phyloP scores from a whole-genome alignment of 1,140 invertebrate genomes.

The Drosophila nigrodunni region DNA sequence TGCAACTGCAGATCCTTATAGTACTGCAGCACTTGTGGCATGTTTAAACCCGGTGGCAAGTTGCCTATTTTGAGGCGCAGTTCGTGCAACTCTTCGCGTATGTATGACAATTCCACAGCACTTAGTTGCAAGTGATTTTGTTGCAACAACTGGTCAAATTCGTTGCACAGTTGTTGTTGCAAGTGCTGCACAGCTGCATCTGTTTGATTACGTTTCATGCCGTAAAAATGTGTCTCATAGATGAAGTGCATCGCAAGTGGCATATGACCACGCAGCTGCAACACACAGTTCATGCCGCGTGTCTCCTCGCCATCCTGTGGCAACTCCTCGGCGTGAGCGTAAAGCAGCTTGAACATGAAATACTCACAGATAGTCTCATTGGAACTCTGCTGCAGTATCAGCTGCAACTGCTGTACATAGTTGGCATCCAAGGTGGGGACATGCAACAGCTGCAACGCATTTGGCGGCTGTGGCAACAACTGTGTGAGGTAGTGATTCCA shows the following conservation, averaged over 20 bases:
- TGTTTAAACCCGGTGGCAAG: conserved; percentile 30
- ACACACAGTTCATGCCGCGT: conserved; percentile 37
- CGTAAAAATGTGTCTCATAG: conserved; percentile 54
- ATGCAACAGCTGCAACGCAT: conserved; percentile 43
- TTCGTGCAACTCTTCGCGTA: conserved; percentile 43
- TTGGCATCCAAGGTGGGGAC: conserved; percentile 29
- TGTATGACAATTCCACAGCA: conserved; percentile 31
- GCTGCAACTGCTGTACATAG: conserved; percentile 51
- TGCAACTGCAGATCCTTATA: conserved; percentile 46
- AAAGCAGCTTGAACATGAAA: conserved; percentile 69
- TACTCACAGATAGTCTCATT: conserved; percentile 69
- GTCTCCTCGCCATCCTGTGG: conserved; percentile 20
- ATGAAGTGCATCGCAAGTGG: conserved; percentile 59
- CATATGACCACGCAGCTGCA: conserved; percentile 57
- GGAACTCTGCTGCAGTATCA: conserved; percentile 34
- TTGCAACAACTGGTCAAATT: conserved; percentile 43
- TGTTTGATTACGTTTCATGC: conserved; percentile 14
- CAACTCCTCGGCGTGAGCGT: conserved; percentile 47
- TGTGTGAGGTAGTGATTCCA: conserved; percentile 55
- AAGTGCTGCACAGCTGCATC: conserved; percentile 41
- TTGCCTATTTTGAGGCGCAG: conserved; percentile 67
- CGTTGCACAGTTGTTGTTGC: conserved; percentile 20
- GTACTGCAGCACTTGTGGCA: conserved; percentile 29
- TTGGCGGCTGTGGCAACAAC: conserved; percentile 10
- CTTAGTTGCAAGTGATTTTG: conserved; percentile 49